phyloP scores from a whole-genome alignment of 1,140 invertebrate genomes.

The Apis florea region DNA sequence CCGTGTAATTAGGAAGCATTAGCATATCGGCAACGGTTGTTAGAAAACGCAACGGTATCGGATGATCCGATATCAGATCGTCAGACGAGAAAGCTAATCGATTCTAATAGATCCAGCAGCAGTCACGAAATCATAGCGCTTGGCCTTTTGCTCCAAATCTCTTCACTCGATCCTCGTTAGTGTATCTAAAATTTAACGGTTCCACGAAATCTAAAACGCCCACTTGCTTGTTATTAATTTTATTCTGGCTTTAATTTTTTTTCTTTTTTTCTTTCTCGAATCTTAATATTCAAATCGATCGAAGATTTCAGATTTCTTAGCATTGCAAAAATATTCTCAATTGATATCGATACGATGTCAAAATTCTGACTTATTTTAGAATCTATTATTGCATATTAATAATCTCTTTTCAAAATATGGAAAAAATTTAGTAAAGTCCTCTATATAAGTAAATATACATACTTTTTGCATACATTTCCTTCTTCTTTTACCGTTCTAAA shows the following conservation, averaged over 20 bases:
- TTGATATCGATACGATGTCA: no score
- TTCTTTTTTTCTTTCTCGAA: not conserved
- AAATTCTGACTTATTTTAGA: no score
- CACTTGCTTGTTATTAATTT: conserved; percentile 29
- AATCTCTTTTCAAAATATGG: no score
- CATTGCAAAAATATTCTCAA: no score
- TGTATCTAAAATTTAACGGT: not conserved
- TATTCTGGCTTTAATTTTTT: conserved; percentile 22
- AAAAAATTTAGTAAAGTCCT: no score
- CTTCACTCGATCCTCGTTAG: not conserved
- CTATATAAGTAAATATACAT: no score
- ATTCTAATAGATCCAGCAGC: conserved; percentile 29
- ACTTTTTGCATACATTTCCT: no score
- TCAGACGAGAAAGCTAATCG: conserved; percentile 16
- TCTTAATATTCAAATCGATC: no score
- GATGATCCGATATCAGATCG: conserved; percentile 10
- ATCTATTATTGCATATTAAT: no score
- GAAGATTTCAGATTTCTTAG: no score
- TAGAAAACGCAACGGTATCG: conserved; percentile 1
- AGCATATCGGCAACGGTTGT: not conserved
- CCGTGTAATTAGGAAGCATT: not conserved
- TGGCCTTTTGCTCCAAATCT: conserved; percentile 20
- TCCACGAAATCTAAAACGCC: conserved; percentile 29
- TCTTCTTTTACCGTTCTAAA: no score
- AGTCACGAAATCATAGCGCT: conserved; percentile 28